Conservation (phyloP, 2,888 invertebrate genomes). For the Tetanocera ferruginea region DNA sequence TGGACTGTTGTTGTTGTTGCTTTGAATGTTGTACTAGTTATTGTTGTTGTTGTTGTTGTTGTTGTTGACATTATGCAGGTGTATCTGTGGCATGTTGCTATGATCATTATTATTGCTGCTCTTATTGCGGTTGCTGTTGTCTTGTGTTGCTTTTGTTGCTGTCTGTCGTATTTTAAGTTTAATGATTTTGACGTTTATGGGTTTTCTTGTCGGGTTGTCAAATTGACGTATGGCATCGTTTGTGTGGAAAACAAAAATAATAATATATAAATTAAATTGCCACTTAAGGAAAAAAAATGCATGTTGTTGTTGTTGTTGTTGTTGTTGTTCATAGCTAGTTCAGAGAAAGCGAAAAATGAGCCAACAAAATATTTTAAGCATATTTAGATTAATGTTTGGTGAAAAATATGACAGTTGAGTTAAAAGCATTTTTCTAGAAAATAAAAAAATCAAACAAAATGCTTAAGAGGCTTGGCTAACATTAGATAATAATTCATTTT, state of each 20-base stretch:
- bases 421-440: too few species aligned
- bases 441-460: too few species aligned
- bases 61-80: slow-evolving; percentile 26
- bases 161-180: slow-evolving; percentile 24
- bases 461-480: too few species aligned
- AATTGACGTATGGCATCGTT: slow-evolving; percentile 47
- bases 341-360: background rate
- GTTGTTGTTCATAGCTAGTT: background rate
- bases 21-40: background rate
- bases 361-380: too few species aligned
- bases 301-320: slow-evolving; percentile 5
- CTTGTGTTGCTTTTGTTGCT: background rate
- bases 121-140: background rate
- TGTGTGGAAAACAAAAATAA: background rate
- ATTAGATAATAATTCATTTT: too few species aligned
- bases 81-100: slow-evolving; percentile 3
- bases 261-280: slow-evolving; percentile 6
- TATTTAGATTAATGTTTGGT: too few species aligned
- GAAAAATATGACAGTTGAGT: too few species aligned
- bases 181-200: slow-evolving; percentile 50
- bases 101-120: slow-evolving; percentile 9
- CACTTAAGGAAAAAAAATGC: background rate
- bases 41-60: background rate
- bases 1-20: background rate
- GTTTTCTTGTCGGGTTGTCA: slow-evolving; percentile 51